phyloP scores from a whole-genome alignment of 2,113 vertebrate genomes.

The Lonchura striata region DNA sequence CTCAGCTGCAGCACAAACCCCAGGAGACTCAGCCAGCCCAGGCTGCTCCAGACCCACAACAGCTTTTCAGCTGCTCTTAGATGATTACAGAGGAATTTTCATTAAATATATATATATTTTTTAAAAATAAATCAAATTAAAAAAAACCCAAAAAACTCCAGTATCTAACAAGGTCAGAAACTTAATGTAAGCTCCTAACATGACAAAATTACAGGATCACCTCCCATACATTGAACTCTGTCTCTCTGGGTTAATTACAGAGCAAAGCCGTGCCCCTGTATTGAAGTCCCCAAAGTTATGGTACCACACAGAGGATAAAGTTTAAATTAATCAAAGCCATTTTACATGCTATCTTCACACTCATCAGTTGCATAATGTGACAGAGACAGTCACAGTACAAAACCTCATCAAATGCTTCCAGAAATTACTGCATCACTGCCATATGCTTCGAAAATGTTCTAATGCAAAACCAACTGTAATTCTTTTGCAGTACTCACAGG shows the following conservation, averaged over 20 bases:
- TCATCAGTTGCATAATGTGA: background rate
- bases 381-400: background rate
- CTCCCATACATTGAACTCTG: background rate
- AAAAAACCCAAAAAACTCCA: background rate
- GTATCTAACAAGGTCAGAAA: background rate
- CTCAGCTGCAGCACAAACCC: conserved; percentile 57
- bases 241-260: background rate
- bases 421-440: background rate
- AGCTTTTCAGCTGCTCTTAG: background rate
- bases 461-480: background rate
- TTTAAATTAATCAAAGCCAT: background rate
- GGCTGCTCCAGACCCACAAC: background rate
- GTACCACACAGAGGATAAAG: background rate
- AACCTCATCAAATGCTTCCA: background rate
- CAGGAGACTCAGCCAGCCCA: background rate
- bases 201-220: background rate
- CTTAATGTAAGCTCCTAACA: background rate
- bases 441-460: background rate
- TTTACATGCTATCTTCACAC: accelerated
- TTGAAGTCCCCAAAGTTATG: background rate
- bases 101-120: background rate
- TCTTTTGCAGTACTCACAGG: background rate
- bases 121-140: background rate
- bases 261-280: background rate
- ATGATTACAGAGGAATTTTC: background rate